Base-by-base conservation (phyloP, 2,113 vertebrate genomes). In the Rhinoderma darwinii region DNA sequence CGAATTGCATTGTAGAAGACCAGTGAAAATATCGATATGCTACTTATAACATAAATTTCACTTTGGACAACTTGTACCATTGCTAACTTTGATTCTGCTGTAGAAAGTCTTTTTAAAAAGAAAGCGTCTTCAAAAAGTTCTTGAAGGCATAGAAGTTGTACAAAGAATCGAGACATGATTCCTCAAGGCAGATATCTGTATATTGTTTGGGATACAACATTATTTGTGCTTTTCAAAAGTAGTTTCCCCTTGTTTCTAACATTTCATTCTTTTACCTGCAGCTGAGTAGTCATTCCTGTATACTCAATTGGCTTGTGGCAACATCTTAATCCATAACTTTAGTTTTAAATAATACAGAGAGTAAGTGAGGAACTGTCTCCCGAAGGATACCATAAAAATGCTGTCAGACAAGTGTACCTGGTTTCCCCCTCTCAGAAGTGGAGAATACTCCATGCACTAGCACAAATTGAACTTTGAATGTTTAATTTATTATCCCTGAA, bases 391-490 rank as follows among this genome's bases (percentile, higher is more conserved):
- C 77, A 35, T 59, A 22, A 86, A 80, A 86, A 78, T 73, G 76
- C 77, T 73, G 85, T 81, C 66, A 59, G 85, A 86, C 50, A 86
- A 80, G 63, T 44, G 27, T 77, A 86, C 85, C 85, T 86, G 77
- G 56, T 81, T 81, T 86, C 44, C 75, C 50, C 77, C 18, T 86
- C 77, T 86, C 41, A 81, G 77, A 86, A 73, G 77, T 51, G 15
- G 77, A 86, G 75, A 86, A 72, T 59, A 56, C 61, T 82, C n/a
- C 66, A 54, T 70, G 50, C 63, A 44, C 47, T 86, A 27, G 76
- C 76, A 56, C 84, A 86, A 86, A 86, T 81, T 81, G 77, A 73
- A 86, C 77, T 86, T 86, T 86, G 39, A 73, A 86, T 86, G 77
- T 86, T 86, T 86, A 72, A 86, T 86, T 86, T 86, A 86, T 86